These are phyloP conservation scores for Lagorchestes hirsutus DNA, from an alignment of 2,797 vertebrate species.

Conservation along the genomic window DNA sequence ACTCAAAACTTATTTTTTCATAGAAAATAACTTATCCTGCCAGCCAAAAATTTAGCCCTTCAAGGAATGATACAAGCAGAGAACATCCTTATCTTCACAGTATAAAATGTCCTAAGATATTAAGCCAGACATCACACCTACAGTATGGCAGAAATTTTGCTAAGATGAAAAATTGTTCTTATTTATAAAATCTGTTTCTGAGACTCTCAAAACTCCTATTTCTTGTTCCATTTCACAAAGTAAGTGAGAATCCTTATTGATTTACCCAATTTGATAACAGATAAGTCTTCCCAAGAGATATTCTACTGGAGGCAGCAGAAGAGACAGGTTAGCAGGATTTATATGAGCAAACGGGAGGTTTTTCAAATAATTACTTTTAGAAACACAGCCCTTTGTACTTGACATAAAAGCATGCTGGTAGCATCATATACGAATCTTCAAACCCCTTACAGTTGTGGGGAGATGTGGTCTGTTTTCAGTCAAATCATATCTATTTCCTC, in stretches of 20 bases:
- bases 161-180: neutral
- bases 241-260: constrained; percentile 53
- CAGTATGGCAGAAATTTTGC: neutral
- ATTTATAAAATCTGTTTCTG: constrained; percentile 38
- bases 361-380: constrained; percentile 44
- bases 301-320: constrained; percentile 32
- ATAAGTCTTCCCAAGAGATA: constrained; percentile 11
- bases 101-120: constrained; percentile 28
- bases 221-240: constrained; percentile 37
- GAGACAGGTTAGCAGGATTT: neutral
- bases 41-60: constrained; percentile 18
- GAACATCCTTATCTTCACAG: constrained; percentile 25
- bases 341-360: neutral
- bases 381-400: constrained; percentile 56
- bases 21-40: constrained; percentile 10
- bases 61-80: constrained; percentile 22
- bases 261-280: neutral
- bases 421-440: neutral
- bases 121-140: neutral
- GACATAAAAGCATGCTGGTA: constrained; percentile 32
- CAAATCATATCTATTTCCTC: neutral
- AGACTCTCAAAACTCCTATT: constrained; percentile 45
- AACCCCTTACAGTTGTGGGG: neutral
- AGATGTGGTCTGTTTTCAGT: neutral
- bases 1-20: constrained; percentile 33